Evolutionary conservation across 2,113 vertebrate species (phyloP), one percentile per base, ranked within the genome.

Genomic region (Gymnocephalus cernua): DNA sequence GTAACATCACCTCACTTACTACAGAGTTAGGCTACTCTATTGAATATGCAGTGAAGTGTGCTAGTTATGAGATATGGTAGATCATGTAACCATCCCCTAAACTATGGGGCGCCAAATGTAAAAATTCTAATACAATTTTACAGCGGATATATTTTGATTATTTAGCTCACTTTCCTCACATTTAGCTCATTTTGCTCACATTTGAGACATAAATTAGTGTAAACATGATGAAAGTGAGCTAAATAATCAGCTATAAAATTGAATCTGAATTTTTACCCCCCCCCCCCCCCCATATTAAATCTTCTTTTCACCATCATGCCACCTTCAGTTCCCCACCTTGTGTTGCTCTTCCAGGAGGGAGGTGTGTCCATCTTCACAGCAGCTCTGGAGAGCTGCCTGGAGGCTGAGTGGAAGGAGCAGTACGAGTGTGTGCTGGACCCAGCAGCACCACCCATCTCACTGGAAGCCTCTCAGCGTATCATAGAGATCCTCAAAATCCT

Each of bases 401-500:
- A 79, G 19, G 91, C 91, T 44, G 91, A 92, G 73, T 95, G 94
- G 93, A 93, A 91, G 47, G 93, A 94, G 1, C 90, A 90, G 74
- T 89, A 93, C 6, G 92, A 93, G 83, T 92, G 93, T 59, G 82
- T 77, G 50, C 81, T 91, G 51, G 75, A 87, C 58, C 73, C 75
- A 0, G 54, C 53, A 2, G 74, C 58, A 5, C 79, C 88, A 4
- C 90, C 90, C 4, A 89, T 95, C 68, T 91, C 91, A n/a, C 90
- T 85, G 79, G 92, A 95, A 14, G 87, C 88, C 45, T 93, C 92
- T 18, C 93, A 95, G 77, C 86, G 85, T 0, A 64, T 89, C 48
- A 79, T 85, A 29, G 95, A 96, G 85, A 93, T 95, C 65, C 93
- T 95, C 59, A 96, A 96, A 89, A 93, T 93, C 77, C 91, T 96